A percentile compares a stretch with the other conserved stretches of the same genome.
Evolutionary conservation across 2,888 invertebrate species (phyloP).

Genomic region (Prostheceraeus crozeri): DNA sequence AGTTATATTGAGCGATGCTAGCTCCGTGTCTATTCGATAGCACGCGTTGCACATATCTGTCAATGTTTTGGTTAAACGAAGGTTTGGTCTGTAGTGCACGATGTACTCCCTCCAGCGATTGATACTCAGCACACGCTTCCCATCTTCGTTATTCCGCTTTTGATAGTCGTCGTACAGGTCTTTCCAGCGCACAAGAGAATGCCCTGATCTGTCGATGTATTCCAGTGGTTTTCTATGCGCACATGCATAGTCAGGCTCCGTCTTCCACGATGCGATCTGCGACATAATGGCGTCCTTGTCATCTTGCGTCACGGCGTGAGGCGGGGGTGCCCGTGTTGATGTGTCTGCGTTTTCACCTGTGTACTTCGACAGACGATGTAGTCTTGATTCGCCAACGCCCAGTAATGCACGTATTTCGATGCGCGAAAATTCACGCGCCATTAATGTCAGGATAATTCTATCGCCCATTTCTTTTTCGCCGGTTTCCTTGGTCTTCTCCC

Average conservation of each 20-base stretch:
- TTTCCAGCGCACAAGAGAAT: slow-evolving; percentile 14
- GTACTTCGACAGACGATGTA: slow-evolving; percentile 20
- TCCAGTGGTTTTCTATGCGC: slow-evolving; percentile 23
- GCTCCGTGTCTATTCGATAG: slow-evolving; percentile 1
- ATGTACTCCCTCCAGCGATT: slow-evolving; percentile 15
- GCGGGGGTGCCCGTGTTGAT: slow-evolving; percentile 12
- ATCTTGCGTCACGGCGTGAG: slow-evolving; percentile 23
- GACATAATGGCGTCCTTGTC: slow-evolving; percentile 27
- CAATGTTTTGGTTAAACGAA: slow-evolving; percentile 9
- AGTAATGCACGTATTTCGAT: slow-evolving; percentile 16
- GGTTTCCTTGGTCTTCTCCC: slow-evolving; percentile 21
- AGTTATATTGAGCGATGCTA: slow-evolving; percentile 15
- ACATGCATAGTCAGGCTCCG: slow-evolving; percentile 24
- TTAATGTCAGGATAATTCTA: slow-evolving; percentile 14
- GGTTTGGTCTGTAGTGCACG: slow-evolving; percentile 14
- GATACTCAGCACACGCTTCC: neutral
- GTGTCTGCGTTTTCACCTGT: neutral
- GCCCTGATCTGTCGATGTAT: slow-evolving; percentile 12
- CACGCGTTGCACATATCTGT: slow-evolving; percentile 16
- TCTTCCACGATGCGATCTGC: slow-evolving; percentile 16
- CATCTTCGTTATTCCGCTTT: slow-evolving; percentile 3
- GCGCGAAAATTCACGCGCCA: slow-evolving; percentile 12
- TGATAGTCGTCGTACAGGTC: slow-evolving; percentile 23
- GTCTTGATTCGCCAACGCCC: slow-evolving; percentile 11
- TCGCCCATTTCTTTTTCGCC: slow-evolving; percentile 18